Percentiles rank a stretch among this genome's conserved stretches.
Conservation (phyloP, 2,888 invertebrate species). For the Kryphioiulus occultus region DNA sequence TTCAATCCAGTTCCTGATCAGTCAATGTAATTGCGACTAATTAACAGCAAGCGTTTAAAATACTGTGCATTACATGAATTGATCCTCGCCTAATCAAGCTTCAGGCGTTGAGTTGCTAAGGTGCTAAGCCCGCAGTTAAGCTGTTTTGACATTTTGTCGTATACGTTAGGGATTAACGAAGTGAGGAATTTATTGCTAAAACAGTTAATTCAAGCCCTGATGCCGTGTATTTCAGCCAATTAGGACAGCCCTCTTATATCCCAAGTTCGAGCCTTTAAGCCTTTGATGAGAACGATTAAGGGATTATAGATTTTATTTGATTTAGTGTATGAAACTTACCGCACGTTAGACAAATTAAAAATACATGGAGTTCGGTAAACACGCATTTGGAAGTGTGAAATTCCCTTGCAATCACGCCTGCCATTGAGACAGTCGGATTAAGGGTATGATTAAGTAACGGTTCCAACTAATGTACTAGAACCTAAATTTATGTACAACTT, state of each 20-base stretch:
- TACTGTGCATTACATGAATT: neutral
- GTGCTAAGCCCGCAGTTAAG: neutral
- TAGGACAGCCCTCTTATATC: neutral
- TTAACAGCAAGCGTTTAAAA: neutral
- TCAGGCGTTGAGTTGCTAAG: neutral
- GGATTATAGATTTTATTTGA: constrained; percentile 12
- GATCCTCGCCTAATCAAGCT: neutral
- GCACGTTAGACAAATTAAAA: neutral
- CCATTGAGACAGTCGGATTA: too few relatives aligned
- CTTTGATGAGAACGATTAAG: constrained; percentile 1
- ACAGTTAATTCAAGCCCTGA: neutral
- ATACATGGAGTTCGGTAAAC: neutral
- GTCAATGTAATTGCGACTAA: neutral
- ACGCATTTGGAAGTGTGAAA: too few relatives aligned
- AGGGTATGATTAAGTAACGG: too few relatives aligned
- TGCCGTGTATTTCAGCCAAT: constrained; percentile 12
- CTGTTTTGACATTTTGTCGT: neutral
- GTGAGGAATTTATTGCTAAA: constrained; percentile 7
- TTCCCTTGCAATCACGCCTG: too few relatives aligned
- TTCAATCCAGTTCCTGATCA: neutral
- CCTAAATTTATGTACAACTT: too few relatives aligned
- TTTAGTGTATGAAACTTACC: neutral
- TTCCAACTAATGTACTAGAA: too few relatives aligned
- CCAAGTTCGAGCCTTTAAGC: neutral
- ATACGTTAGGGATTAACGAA: neutral